Percentiles rank a stretch among this genome's conserved stretches.
Conservation (phyloP, 2,113 vertebrate genomes). For the Rhynchomys soricoides region DNA sequence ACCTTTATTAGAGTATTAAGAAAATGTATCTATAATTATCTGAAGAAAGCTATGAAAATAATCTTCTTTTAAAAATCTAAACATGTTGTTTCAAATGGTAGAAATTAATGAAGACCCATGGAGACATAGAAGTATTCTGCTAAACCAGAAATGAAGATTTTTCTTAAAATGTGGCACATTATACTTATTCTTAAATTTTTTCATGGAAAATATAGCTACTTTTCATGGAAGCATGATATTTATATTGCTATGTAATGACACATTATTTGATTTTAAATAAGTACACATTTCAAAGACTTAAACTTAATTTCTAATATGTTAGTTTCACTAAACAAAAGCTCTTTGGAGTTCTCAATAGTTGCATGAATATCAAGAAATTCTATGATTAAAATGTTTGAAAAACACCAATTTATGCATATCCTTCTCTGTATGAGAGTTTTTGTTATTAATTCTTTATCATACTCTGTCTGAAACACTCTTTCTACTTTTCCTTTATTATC, state of each 20-base stretch:
- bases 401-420: not conserved
- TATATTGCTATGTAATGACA: not conserved
- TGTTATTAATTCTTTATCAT: not conserved
- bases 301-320: not conserved
- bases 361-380: not conserved
- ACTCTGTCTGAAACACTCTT: not conserved
- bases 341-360: not conserved
- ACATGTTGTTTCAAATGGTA: not conserved
- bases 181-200: not conserved
- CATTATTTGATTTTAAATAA: slow-evolving; percentile 25
- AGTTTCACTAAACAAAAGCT: not conserved
- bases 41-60: slow-evolving; percentile 13
- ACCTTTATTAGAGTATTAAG: not conserved
- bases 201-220: not conserved
- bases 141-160: not conserved
- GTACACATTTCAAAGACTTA: not conserved
- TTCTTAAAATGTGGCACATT: not conserved
- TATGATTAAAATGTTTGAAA: not conserved
- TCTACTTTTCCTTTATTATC: not conserved
- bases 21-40: slow-evolving; percentile 3
- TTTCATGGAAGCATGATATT: not conserved
- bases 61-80: not conserved
- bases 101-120: not conserved
- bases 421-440: not conserved
- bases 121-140: not conserved